Base-by-base conservation (phyloP, 2,113 vertebrate genomes). In the Nibea albiflora region DNA sequence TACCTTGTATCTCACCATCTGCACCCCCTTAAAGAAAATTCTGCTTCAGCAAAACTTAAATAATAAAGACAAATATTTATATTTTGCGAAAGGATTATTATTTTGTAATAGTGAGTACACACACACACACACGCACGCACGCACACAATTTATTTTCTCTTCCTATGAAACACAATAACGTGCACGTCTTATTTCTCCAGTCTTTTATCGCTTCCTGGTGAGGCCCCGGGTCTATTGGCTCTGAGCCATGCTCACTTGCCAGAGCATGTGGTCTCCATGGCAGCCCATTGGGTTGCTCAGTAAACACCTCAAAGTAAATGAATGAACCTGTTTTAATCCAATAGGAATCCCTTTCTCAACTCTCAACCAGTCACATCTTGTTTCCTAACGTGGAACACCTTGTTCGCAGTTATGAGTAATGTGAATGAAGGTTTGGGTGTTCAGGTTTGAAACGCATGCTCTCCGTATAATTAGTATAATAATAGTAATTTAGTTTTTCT, bases 221-320 rank as follows among this genome's bases (percentile, higher is more conserved):
- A 64, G 70, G 77, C 66, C 85, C 69, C 78, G 42, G 52, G 68
- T 82, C 46, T 76, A 16, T 53, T 87, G 86, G 88, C 84, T 65
- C 42, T 1, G 19, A 73, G 73, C 90, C 88, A 83, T 65, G 54
- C 35, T 54, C 75, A 73, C 93, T 86, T 92, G 94, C 84, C 79
- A 65, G 83, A 88, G 84, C 94, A 87, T 86, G 94, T 79, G 64
- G 90, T 95, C 87, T 73, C 90, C 93, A 94, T 93, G 88, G 88
- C 85, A 87, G 84, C 91, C 80, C 80, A 20, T 47, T 67, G 71
- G 73, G 78, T 91, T 87, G 92, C 88, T 91, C 91, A 93, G 90
- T 92, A 93, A 93, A 93, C 92, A 94, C 80, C 71, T 84, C 47
- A 58, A 26, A 73, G 82, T 90, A 90, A 91, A 88, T 88, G 85